Evolutionary conservation across 2,888 invertebrate genomes (phyloP).

Genomic region (Pristionchus maxplancki): DNA sequence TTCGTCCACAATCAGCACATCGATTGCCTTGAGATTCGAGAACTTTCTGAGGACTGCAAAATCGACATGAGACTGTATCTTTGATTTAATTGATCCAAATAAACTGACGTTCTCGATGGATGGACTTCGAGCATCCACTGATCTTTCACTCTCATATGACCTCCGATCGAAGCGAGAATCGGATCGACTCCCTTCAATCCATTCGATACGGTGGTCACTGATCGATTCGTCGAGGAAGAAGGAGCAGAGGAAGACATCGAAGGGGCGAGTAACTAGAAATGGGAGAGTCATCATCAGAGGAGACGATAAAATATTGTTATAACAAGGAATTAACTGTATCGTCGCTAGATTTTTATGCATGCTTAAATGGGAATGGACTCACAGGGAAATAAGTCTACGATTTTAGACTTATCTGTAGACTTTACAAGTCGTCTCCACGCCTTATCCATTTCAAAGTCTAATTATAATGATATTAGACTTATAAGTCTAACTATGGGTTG

Average conservation of each 20-base stretch:
- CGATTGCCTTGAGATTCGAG: slow-evolving; percentile 86
- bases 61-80: too few species aligned
- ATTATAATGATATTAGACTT: too few species aligned
- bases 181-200: neutral
- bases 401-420: too few species aligned
- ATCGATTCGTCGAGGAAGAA: neutral
- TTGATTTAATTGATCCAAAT: neutral
- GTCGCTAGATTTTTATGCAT: too few species aligned
- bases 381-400: too few species aligned
- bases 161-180: neutral
- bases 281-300: neutral
- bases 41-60: slow-evolving; percentile 71
- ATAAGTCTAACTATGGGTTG: too few species aligned
- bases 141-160: neutral
- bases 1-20: slow-evolving; percentile 90
- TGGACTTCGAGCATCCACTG: slow-evolving; percentile 16
- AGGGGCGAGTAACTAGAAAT: slow-evolving; percentile 23
- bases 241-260: slow-evolving; percentile 16
- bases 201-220: slow-evolving; percentile 19
- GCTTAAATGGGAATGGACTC: too few species aligned
- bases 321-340: too few species aligned
- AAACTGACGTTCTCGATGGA: neutral
- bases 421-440: too few species aligned
- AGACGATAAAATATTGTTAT: neutral
- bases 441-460: too few species aligned